Conservation (phyloP, 2,888 invertebrate species). For the Nomada fucata region DNA sequence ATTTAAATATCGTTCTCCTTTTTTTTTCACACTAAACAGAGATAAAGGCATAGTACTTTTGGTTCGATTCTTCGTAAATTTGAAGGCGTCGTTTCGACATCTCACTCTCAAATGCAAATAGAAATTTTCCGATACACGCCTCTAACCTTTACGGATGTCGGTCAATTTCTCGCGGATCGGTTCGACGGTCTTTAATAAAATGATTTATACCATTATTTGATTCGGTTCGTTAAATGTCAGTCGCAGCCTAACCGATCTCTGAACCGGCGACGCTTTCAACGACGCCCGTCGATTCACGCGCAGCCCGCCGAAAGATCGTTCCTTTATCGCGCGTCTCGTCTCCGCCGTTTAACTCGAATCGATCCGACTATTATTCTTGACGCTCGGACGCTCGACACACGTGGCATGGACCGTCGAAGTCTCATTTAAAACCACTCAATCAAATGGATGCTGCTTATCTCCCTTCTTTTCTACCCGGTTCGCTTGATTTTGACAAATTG, state of each 20-base stretch:
- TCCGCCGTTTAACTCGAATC: slow-evolving; percentile 21
- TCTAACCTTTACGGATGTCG: slow-evolving; percentile 43
- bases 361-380: slow-evolving; percentile 30
- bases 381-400: slow-evolving; percentile 14
- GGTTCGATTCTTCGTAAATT: too few relatives aligned
- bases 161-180: slow-evolving; percentile 48
- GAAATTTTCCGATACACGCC: slow-evolving; percentile 4
- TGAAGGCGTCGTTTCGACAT: too few relatives aligned
- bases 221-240: slow-evolving; percentile 50
- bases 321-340: slow-evolving; percentile 11
- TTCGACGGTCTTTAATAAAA: slow-evolving; percentile 53
- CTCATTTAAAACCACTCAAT: slow-evolving; percentile 56
- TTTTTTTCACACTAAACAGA: neutral
- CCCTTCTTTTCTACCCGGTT: slow-evolving; percentile 4
- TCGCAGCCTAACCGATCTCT: slow-evolving; percentile 45
- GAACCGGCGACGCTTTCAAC: slow-evolving; percentile 22
- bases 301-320: slow-evolving; percentile 24
- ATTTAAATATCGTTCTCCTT: neutral
- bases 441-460: slow-evolving; percentile 30
- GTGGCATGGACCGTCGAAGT: slow-evolving; percentile 14
- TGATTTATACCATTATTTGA: slow-evolving; percentile 68
- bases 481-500: slow-evolving; percentile 46
- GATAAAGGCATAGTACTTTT: neutral
- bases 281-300: slow-evolving; percentile 22
- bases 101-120: neutral